These are phyloP conservation scores for Suricata suricatta DNA, from an alignment of 2,113 vertebrate species.

Conservation along the genomic window DNA sequence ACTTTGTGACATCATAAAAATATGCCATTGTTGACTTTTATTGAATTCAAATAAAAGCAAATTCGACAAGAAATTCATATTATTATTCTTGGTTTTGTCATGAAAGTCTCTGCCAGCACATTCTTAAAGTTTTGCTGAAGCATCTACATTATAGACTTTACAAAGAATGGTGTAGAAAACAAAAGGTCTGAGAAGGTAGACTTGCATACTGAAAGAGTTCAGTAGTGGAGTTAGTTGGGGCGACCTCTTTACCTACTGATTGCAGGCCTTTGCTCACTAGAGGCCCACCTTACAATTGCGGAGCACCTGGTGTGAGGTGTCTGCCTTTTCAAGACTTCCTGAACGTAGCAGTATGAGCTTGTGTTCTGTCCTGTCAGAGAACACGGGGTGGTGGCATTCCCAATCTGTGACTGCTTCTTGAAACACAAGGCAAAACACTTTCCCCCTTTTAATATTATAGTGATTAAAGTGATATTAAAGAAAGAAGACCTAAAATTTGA, in stretches of 20 bases:
- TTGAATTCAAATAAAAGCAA: constrained; percentile 2
- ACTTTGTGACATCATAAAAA: constrained; percentile 1
- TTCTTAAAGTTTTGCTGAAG: background rate
- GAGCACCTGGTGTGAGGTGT: background rate
- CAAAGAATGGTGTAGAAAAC: background rate
- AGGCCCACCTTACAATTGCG: background rate
- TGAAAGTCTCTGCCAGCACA: background rate
- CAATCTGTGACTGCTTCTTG: background rate
- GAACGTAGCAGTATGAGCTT: background rate
- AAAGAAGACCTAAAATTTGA: constrained; percentile 70
- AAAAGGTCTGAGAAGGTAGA: background rate
- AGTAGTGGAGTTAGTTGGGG: background rate
- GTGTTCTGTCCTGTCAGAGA: background rate
- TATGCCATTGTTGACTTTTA: background rate
- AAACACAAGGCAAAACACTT: background rate
- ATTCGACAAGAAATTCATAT: background rate
- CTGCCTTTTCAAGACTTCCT: constrained; percentile 29
- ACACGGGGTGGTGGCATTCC: background rate
- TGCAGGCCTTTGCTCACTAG: background rate
- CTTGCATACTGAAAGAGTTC: background rate
- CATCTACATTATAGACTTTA: background rate
- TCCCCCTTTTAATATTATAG: constrained; percentile 19
- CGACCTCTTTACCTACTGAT: background rate
- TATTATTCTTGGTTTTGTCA: background rate
- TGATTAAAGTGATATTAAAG: constrained; percentile 52